Evolutionary conservation across 2,113 vertebrate species (phyloP).

Genomic region (Bubo scandiacus): DNA sequence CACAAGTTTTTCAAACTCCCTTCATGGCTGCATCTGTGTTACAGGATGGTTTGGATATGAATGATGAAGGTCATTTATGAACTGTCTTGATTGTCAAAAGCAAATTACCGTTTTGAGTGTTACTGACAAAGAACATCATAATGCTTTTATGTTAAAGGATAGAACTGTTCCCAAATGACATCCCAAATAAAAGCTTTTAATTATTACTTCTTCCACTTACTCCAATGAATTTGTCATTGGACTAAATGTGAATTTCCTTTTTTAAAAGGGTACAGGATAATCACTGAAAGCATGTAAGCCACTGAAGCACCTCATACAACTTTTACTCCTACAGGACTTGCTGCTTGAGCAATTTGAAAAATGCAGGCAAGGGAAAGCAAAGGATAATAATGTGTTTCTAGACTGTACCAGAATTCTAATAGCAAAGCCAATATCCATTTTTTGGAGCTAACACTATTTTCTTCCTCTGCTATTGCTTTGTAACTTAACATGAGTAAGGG

Average conservation of each 20-base stretch:
- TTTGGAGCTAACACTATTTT: neutral
- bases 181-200: conserved; percentile 23
- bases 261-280: neutral
- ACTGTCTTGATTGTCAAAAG: neutral
- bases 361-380: neutral
- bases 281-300: neutral
- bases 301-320: neutral
- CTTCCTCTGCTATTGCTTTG: neutral
- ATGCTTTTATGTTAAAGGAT: neutral
- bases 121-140: neutral
- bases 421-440: neutral
- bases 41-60: neutral
- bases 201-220: neutral
- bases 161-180: neutral
- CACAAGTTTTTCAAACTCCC: neutral
- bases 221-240: neutral
- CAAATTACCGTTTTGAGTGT: conserved; percentile 2
- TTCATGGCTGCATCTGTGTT: neutral
- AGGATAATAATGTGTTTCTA: neutral
- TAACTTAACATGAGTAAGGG: neutral
- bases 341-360: neutral
- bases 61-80: neutral
- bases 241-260: neutral
- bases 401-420: neutral
- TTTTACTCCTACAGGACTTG: neutral